Base-by-base conservation (phyloP, 2,797 vertebrate genomes). In the Hippoglossus hippoglossus region DNA sequence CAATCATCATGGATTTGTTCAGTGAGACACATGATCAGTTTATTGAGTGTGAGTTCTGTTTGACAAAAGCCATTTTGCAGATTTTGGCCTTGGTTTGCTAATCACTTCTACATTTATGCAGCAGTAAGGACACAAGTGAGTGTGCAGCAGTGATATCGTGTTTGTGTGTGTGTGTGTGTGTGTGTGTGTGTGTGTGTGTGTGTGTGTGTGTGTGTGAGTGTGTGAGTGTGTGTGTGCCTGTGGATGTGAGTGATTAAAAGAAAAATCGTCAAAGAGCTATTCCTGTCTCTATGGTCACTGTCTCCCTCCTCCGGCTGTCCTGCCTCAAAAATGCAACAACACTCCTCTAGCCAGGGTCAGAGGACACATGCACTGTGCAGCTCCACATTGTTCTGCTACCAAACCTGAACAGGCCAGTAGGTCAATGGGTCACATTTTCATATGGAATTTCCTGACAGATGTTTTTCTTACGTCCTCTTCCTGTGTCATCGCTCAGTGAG, bases 271-370 rank as follows among this genome's bases (percentile, higher is more conserved):
- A 12, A 7, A 70, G 41, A 75, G 68, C 19, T 79, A 68, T 65
- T 73, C 67, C 69, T 46, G 55, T 73, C 73, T 77, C 50, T 77
- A 26, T 31, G 78, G 81, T 77, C 70, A 75, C 70, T 77, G 78
- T 80, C 77, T 87, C 80, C 81, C 73, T 74, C 77, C 73, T 82
- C 73, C 60, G 70, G 75, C 77, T 75, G 70, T 63, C 71, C 60
- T 62, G 70, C 39, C 46, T 77, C 67, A 79, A 39, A 63, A 74
- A 54, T 51, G 51, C 50, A 57, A n/a, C 2, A 5, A 18, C 52
- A 3, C 18, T 36, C 26, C 66, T 59, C 3, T 15, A 16, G 28
- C 47, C n/a, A 22, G 8, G n/a, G 8, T 75, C 24, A 54, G 3
- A 24, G 39, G 36, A 44, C 13, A 31, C 1, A 39, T 36, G 31